Percentiles rank a stretch among this genome's conserved stretches.
Evolutionary conservation across 2,797 vertebrate genomes (phyloP).

Genomic region (Tapera naevia): DNA sequence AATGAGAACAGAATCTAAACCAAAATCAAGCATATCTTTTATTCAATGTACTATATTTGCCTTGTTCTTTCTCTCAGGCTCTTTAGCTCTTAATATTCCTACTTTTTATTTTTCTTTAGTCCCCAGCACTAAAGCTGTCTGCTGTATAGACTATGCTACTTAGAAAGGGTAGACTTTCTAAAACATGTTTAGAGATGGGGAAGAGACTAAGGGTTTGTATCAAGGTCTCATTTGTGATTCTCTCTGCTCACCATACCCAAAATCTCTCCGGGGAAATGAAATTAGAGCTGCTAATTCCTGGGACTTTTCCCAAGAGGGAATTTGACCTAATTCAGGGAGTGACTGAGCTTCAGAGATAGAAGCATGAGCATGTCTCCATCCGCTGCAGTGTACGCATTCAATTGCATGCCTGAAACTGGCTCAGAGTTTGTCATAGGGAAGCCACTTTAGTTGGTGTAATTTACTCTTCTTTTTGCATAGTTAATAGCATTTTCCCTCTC

Average conservation of each 20-base stretch:
- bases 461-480: neutral
- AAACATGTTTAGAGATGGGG: neutral
- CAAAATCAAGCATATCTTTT: neutral
- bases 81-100: neutral
- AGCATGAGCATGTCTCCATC: neutral
- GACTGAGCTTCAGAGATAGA: rapidly evolving
- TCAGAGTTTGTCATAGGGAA: neutral
- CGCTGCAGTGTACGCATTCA: neutral
- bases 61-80: neutral
- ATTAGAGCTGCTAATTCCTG: neutral
- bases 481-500: neutral
- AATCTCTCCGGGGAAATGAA: neutral
- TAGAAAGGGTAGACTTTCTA: neutral
- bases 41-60: neutral
- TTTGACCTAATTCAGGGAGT: neutral
- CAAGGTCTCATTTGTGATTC: neutral
- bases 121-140: neutral
- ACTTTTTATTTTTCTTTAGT: neutral
- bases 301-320: neutral
- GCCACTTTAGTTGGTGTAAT: neutral
- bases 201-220: neutral
- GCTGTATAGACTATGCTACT: neutral
- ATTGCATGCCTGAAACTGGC: neutral
- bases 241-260: neutral
- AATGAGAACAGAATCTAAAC: neutral